Evolutionary conservation across 2,797 vertebrate species (phyloP).

Genomic region (Sebastes steindachneri): DNA sequence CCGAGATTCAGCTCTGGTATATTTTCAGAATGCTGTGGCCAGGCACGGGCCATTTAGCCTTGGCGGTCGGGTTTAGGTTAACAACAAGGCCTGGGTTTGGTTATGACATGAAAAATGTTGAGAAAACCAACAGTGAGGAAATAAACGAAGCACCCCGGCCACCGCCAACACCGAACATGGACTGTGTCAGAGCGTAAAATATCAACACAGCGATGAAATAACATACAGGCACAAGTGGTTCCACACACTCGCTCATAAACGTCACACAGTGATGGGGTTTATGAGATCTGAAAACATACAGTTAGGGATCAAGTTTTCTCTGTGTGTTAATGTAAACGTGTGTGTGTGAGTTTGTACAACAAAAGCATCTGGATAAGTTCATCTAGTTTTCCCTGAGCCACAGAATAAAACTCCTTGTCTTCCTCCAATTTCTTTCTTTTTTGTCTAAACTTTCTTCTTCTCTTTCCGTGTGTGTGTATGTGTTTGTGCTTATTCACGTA

Average conservation of each 20-base stretch:
- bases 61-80: slow-evolving; percentile 52
- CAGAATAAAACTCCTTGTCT: neutral
- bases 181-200: slow-evolving; percentile 56
- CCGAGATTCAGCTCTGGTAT: slow-evolving; percentile 20
- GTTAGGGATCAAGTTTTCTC: slow-evolving; percentile 42
- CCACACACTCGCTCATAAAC: slow-evolving; percentile 58
- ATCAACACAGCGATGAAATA: slow-evolving; percentile 68
- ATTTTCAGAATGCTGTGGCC: slow-evolving; percentile 46
- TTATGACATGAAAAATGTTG: slow-evolving; percentile 49
- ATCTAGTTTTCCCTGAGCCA: slow-evolving; percentile 11
- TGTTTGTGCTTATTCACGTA: slow-evolving; percentile 3
- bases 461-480: slow-evolving; percentile 15
- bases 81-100: slow-evolving; percentile 57
- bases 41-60: slow-evolving; percentile 45
- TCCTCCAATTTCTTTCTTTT: neutral
- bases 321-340: neutral
- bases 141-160: slow-evolving; percentile 7
- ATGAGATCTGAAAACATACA: slow-evolving; percentile 67
- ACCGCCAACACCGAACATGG: slow-evolving; percentile 35
- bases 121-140: slow-evolving; percentile 50
- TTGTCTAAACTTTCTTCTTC: neutral
- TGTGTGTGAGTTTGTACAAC: neutral
- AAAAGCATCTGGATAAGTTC: slow-evolving; percentile 47
- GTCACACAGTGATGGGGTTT: slow-evolving; percentile 48
- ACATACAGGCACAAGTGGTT: slow-evolving; percentile 59